phyloP scores from a whole-genome alignment of 2,113 vertebrate species.

The Hucho hucho region DNA sequence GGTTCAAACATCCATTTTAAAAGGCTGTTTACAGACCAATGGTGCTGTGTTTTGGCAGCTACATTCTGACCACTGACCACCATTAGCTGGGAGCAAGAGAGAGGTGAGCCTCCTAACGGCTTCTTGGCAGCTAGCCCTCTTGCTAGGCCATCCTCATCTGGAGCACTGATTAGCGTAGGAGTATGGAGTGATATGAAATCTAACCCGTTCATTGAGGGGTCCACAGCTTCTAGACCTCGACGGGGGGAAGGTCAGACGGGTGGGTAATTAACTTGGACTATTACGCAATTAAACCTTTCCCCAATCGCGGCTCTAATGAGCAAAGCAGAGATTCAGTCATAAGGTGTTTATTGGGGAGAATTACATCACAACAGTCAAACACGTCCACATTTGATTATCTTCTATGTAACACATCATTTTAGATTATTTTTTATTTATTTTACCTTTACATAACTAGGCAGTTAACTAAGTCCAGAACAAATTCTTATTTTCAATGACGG shows the following conservation, averaged over 20 bases:
- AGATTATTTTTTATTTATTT: too few species aligned
- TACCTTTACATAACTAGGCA: too few species aligned
- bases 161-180: conserved; percentile 34
- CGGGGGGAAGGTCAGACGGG: conserved; percentile 41
- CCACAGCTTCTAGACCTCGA: conserved; percentile 45
- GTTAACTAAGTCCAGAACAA: too few species aligned
- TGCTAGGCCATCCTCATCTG: conserved; percentile 35
- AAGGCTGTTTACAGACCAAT: background rate
- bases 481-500: too few species aligned
- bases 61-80: conserved; percentile 31
- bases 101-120: conserved; percentile 12
- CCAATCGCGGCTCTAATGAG: conserved; percentile 54
- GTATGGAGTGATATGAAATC: conserved; percentile 43
- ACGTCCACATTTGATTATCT: background rate
- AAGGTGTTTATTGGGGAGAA: conserved; percentile 55
- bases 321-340: conserved; percentile 56
- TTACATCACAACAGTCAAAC: conserved; percentile 36
- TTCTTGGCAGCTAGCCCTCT: conserved; percentile 20
- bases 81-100: conserved; percentile 30
- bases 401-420: background rate
- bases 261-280: conserved; percentile 67
- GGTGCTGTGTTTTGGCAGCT: conserved; percentile 5
- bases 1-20: background rate
- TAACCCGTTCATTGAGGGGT: conserved; percentile 47
- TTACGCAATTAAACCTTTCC: conserved; percentile 61